Base-by-base conservation (phyloP, 2,888 invertebrate species). In the Oscheius sp. region DNA sequence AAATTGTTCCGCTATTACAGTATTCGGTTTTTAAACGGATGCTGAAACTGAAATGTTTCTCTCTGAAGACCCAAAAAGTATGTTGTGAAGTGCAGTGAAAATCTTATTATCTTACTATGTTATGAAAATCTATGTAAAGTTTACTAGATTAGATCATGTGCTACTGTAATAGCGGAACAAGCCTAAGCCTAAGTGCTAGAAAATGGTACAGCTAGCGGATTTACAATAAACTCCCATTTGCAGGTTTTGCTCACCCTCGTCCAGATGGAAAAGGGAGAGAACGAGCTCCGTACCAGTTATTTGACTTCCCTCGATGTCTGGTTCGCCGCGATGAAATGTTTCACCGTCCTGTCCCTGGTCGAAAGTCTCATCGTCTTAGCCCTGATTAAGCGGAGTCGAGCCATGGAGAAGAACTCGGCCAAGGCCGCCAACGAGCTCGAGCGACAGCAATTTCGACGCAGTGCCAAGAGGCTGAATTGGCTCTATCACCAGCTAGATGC, bases 201-300 rank as follows among this genome's bases (percentile, higher is more conserved):
- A 21, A 21, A 21, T 21, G 21, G 21, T 21, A 21, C 21, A 21
- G 21, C 21, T 0, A 21, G 21, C 21, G 21, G 21, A 21, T 42
- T 4, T 29, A 7, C 35, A 33, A 59, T 9, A 59, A 59, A 29
- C 47, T 37, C n/a, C 47, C 29, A 21, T 55, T 71, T 80, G 51
- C 35, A 86, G 85, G 85, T 88, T 0, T 81, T 88, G 4, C 82
- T 88, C 3, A 86, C 88, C 2, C 78, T 88, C 42, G 87, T 87
- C 29, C 88, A 88, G 78, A 86, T 88, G 87, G 87, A 86, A 70
- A 88, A 88, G 42, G 88, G 86, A 5, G 87, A 87, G 63, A 72
- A 81, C 63, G 84, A 85, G 50, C 82, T 87, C 21, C 74, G 84
- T n/a, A 84, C 81, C 5, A 85, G 86, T 2, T 88, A 88, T 70